Evolutionary conservation across 2,888 invertebrate species (phyloP).

Genomic region (Conops quadrifasciatus): DNA sequence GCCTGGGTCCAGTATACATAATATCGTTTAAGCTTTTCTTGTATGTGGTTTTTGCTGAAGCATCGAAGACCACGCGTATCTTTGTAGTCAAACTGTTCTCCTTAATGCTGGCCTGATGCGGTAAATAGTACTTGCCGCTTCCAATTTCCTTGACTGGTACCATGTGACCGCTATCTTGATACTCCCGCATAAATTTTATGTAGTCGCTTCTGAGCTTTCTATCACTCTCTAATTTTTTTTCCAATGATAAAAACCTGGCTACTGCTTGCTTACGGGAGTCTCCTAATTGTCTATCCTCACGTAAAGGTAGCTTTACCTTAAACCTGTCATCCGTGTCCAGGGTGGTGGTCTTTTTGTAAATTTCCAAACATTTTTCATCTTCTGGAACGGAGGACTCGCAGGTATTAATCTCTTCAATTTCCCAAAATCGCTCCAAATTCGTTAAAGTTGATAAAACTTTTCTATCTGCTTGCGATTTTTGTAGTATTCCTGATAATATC

Average conservation of each 20-base stretch:
- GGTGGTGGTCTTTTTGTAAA: not conserved
- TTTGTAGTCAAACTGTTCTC: slow-evolving; percentile 3
- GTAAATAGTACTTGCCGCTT: slow-evolving; percentile 7
- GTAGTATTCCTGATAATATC: no score
- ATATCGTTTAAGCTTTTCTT: not conserved
- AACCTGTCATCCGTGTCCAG: not conserved
- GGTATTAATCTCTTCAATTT: no score
- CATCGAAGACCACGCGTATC: slow-evolving; percentile 4
- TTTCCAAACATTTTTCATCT: no score
- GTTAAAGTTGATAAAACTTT: not conserved
- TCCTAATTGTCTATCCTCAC: not conserved
- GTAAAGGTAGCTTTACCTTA: not conserved
- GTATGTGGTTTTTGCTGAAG: slow-evolving; percentile 12
- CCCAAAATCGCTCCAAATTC: no score
- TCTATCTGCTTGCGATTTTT: not conserved
- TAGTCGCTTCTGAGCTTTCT: slow-evolving; percentile 1
- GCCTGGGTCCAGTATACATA: slow-evolving; percentile 7
- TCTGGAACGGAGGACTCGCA: no score
- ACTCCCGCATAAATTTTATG: not conserved
- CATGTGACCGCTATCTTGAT: not conserved
- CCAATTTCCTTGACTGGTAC: not conserved
- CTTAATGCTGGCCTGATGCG: not conserved
- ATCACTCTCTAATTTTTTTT: not conserved
- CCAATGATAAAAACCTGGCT: slow-evolving; percentile 2
- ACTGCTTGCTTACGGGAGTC: slow-evolving; percentile 1